phyloP scores from a whole-genome alignment of 2,888 invertebrate genomes.

The Ectropis crepuscularia region DNA sequence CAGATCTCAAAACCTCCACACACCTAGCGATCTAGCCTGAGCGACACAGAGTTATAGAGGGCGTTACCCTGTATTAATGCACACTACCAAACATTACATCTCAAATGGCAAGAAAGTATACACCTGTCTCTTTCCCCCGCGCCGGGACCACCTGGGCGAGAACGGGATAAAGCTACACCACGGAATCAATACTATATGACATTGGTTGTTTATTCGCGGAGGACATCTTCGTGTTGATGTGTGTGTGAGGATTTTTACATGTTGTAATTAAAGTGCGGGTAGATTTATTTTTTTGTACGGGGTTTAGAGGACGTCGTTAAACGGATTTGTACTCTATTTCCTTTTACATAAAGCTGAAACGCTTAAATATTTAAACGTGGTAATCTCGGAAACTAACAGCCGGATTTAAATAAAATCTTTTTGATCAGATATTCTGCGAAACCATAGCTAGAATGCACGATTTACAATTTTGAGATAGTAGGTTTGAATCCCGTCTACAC shows the following conservation, averaged over 20 bases:
- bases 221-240: conserved; percentile 64
- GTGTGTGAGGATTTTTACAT: conserved; percentile 34
- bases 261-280: conserved; percentile 46
- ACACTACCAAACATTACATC: conserved; percentile 54
- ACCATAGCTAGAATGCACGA: too few species aligned
- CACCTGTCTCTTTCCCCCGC: conserved; percentile 35
- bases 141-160: conserved; percentile 50
- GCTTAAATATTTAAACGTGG: too few species aligned
- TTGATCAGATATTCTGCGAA: too few species aligned
- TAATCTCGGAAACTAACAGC: too few species aligned
- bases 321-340: too few species aligned
- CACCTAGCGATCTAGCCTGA: not conserved
- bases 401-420: too few species aligned
- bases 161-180: conserved; percentile 59
- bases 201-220: conserved; percentile 76
- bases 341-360: too few species aligned
- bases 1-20: not conserved
- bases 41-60: conserved; percentile 2
- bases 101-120: conserved; percentile 40
- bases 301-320: too few species aligned
- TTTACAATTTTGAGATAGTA: too few species aligned
- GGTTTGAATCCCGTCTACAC: too few species aligned
- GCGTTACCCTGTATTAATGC: conserved; percentile 30
- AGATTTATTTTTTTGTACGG: conserved; percentile 13
- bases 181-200: conserved; percentile 81